Evolutionary conservation across 2,888 invertebrate species (phyloP).

Genomic region (Drosophila gaucha): DNA sequence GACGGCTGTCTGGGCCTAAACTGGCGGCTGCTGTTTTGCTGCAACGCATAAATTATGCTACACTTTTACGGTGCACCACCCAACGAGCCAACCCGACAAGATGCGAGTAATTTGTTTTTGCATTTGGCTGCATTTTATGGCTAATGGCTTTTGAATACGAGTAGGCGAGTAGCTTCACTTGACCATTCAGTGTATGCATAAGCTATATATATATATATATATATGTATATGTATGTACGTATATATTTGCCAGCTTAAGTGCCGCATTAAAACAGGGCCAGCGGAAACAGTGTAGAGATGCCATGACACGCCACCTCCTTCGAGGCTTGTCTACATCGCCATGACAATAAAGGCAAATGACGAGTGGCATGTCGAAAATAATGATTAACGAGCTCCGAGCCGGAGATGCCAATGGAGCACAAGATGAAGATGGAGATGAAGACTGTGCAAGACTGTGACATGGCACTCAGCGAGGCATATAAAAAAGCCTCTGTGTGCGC

Average conservation of each 20-base stretch:
- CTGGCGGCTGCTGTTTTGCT: slow-evolving; percentile 42
- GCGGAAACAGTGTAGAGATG: slow-evolving; percentile 32
- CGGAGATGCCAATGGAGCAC: slow-evolving; percentile 37
- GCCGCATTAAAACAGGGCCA: slow-evolving; percentile 71
- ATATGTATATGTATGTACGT: not conserved
- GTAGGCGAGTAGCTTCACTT: slow-evolving; percentile 24
- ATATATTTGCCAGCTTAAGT: slow-evolving; percentile 72
- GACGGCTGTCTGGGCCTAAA: slow-evolving; percentile 33
- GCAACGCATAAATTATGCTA: slow-evolving; percentile 73
- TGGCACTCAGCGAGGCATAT: slow-evolving; percentile 51
- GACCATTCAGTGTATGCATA: slow-evolving; percentile 29
- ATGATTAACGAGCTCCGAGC: slow-evolving; percentile 72
- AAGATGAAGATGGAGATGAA: slow-evolving; percentile 18
- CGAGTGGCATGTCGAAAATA: slow-evolving; percentile 80
- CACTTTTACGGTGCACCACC: slow-evolving; percentile 41
- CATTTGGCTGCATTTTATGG: slow-evolving; percentile 75
- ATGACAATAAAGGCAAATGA: slow-evolving; percentile 81
- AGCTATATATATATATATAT: not conserved
- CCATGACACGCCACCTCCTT: not conserved
- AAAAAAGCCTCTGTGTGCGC: slow-evolving; percentile 27
- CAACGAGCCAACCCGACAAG: not conserved
- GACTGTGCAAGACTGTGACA: slow-evolving; percentile 37
- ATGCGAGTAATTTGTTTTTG: slow-evolving; percentile 67
- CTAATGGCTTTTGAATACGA: slow-evolving; percentile 76
- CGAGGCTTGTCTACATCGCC: slow-evolving; percentile 58